Base-by-base conservation (phyloP, 2,888 invertebrate genomes). In the Atethmia centrago region DNA sequence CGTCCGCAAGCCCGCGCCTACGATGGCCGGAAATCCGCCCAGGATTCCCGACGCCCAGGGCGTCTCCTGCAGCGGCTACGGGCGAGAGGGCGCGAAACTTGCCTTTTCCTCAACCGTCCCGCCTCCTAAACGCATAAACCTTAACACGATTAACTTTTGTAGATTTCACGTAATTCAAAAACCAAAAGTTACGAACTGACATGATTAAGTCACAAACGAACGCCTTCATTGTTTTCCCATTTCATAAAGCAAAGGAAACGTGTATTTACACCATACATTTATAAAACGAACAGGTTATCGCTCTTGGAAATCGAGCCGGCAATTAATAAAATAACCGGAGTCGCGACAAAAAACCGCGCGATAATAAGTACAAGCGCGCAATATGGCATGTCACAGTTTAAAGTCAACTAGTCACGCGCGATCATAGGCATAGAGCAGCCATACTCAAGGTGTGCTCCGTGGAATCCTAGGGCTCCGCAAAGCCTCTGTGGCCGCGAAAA, bases 281-380 rank as follows among this genome's bases (percentile, higher is more conserved):
- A 59, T 16, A 59, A 59, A 63, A 49, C 19, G 14, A 56, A 66
- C 65, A 47, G 40, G 47, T 42, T 65, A 79, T 74, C 56, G 21
- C 28, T 3, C 45, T 40, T 66, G 14, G 64, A 74, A 31, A 65
- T 69, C 61, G 62, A 65, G 14, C 47, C 62, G 49, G 19, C 21
- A 68, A 45, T 56, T 71, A 47, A 68, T 74, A 55, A 62, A 40
- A 73, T 69, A 49, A 62, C 28, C 63, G 31, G 42, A 59, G 31
- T 12, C 14, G 51, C 31, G n/a, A 74, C 49, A 78, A 78, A 78
- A 77, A 73, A 53, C n/a, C 53, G 74, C 61, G 56, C 61, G n/a
- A 56, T 56, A n/a, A 21, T 63, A 69, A 67, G 59, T 53, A 45
- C 42, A 3, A 14, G 36, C 56, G 67, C 51, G 49, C 55, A 45